Evolutionary conservation across 2,113 vertebrate species (phyloP), one percentile per base, ranked within the genome.

Genomic region (Vulpes lagopus): DNA sequence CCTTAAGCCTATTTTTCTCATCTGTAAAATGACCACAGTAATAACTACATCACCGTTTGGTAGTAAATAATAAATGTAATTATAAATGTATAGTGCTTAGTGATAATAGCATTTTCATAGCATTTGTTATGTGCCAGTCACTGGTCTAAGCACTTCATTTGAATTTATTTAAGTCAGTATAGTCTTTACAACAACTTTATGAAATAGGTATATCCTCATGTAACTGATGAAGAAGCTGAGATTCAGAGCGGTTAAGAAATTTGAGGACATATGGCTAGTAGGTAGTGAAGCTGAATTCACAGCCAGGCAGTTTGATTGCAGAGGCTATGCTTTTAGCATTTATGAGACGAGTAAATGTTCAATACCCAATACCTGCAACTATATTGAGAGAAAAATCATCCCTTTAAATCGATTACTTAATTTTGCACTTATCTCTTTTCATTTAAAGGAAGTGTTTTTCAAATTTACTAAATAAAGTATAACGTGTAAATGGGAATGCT

Each of bases 21-120:
- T 69, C 83, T 88, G 38, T 87, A 91, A 97, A 95, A 95, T 92
- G 73, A 88, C 74, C 87, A 91, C 88, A 94, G 20, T 93, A 92
- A 96, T 53, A 96, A 97, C 62, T 69, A 90, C 89, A 49, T 98
- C 86, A 90, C 8, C 30, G 11, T 84, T 89, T 95, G 57, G 35
- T 83, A 88, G 49, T 95, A 90, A 96, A 91, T 96, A 93, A 93
- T 64, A 96, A 76, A 95, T 79, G 76, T 59, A 96, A 96, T 96
- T 90, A 96, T 55, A 51, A 4, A 71, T 53, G 51, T 53, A 43
- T 22, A 65, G 59, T 80, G 51, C 43, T 95, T 89, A 79, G 92
- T 64, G 78, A 59, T 79, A 95, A 89, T 86, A 93, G 14, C 89
- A 92, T 95, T 96, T 98, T 55, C 14, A 81, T 88, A 96, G 92